Evolutionary conservation across 2,797 vertebrate genomes (phyloP), one percentile per base, ranked within the genome.

Genomic region (Echiichthys vipera): DNA sequence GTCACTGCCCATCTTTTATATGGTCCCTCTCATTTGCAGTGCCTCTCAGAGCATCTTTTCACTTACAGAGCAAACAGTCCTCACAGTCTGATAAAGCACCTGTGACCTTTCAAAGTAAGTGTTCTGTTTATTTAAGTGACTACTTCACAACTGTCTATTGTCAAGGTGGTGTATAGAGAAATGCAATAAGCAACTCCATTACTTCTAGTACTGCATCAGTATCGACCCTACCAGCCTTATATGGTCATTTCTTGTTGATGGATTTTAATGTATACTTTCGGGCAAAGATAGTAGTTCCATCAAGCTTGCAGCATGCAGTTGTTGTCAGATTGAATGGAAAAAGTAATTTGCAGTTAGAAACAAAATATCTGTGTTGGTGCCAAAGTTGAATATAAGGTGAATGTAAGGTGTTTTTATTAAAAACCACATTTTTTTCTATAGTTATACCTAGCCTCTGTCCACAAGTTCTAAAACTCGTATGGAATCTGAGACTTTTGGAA

Each of bases 81-180:
- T 77, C 51, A 10, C 46, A 32, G 57, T 43, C 63, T 55, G 80
- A 85, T 80, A 78, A 42, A 88, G 71, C 71, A 85, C 79, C 71
- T 77, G 74, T 88, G 91, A 92, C 89, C 90, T 93, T 91, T 89
- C 75, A 78, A 78, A 83, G 85, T 46, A 71, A 79, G 86, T 71
- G 62, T 61, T 76, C 76, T 71, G 56, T 79, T 88, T 84, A 78
- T 87, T 85, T 73, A 84, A 90, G 76, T 62, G 81, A 84, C 71
- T 78, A 45, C 77, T 63, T 42, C 68, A 81, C 55, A 75, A 74
- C 73, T 43, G 47, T 58, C 62, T 78, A 46, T 80, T 84, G 32
- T 71, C 24, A 30, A 47, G 45, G 36, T 40, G 55, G 18, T 36
- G 25, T 43, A 20, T n/a, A 25, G 63, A 54, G 51, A 67, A 54